Base-by-base conservation (phyloP, 2,113 vertebrate species). In the Notechis scutatus region DNA sequence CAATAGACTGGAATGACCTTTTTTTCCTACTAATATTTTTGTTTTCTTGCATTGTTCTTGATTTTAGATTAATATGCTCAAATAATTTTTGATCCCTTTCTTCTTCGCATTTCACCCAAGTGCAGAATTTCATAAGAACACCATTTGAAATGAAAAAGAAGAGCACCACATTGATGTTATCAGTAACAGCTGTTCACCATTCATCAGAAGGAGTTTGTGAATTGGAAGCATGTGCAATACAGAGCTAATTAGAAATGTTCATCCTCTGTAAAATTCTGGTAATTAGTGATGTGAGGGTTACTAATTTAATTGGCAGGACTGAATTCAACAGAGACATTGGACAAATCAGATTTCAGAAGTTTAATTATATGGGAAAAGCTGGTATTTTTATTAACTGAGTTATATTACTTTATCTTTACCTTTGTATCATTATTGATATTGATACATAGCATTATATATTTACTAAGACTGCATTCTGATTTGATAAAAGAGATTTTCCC, bases 181-280 rank as follows among this genome's bases (percentile, higher is more conserved):
- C 56, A 39, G 88, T 85, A 95, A 52, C 81, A 96, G 88, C 91
- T 92, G 92, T 1, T 91, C 85, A 9, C 89, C 21, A 4, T 39
- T 54, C 92, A 92, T 39, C 96, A 92, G 1, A 47, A 42, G 0
- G 4, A 57, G 42, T 0, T 1, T 12, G 93, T 1, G 81, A 90
- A 24, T 3, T 56, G 92, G 91, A 3, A 93, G 91, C 92, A 24
- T 10, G 74, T 93, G 93, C 8, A 26, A 64, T 23, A 64, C 8
- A 8, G 89, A 90, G 90, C 54, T 93, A 50, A 93, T 89, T 11
- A 92, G 92, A 91, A 89, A 93, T 92, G 91, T 81, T 90, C 95
- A 95, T 92, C 59, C 93, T 64, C 45, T 34, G 90, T 59, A 20
- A 96, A 96, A 88, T 29, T 92, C 85, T 29, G 21, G 42, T 14